Base-by-base conservation (phyloP, 2,113 vertebrate genomes). In the Antidorcas marsupialis region DNA sequence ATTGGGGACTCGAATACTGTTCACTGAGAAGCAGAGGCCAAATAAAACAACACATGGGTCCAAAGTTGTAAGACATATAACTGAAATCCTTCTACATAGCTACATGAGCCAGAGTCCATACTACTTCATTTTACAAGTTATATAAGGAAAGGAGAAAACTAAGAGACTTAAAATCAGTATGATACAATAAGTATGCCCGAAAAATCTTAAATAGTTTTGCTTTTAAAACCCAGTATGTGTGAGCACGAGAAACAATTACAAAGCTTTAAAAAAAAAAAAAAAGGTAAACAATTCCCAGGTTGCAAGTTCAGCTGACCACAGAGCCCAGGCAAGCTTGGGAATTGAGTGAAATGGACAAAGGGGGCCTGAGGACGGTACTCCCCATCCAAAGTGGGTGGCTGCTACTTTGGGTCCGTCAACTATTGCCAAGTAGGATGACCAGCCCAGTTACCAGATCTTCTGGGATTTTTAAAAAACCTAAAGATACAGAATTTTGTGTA, bases 111-210 rank as follows among this genome's bases (percentile, higher is more conserved):
- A 39, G 19, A 45, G 6, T 16, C 30, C 50, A 57, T 3, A 47
- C 45, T 47, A 82, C 64, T 76, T 81, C 64, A 88, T 84, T 95
- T 84, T 59, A 87, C 21, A 78, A 64, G 53, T 87, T 47, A 33
- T 6, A 53, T 6, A 53, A 62, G 15, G n/a, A 45, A 94, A 90
- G 67, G 2, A 71, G 50, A 64, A 92, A 93, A 93, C n/a, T 27
- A 83, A 81, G 64, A 67, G 28, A 27, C 59, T 85, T 67, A 89
- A 89, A 89, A 71, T 57, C 43, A 74, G 52, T 59, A 57, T 25
- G 27, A 92, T 81, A 64, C 19, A 57, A 9, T 27, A 8, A 27
- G 36, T 3, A 2, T 71, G 25, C 39, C 57, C 19, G 2, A 91
- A 82, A 91, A 94, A 30, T 5, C 64, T 36, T 57, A 19, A 87